These are phyloP conservation scores for Acanthoscelides obtectus DNA, from an alignment of 2,888 invertebrate genomes.

Conservation along the genomic window DNA sequence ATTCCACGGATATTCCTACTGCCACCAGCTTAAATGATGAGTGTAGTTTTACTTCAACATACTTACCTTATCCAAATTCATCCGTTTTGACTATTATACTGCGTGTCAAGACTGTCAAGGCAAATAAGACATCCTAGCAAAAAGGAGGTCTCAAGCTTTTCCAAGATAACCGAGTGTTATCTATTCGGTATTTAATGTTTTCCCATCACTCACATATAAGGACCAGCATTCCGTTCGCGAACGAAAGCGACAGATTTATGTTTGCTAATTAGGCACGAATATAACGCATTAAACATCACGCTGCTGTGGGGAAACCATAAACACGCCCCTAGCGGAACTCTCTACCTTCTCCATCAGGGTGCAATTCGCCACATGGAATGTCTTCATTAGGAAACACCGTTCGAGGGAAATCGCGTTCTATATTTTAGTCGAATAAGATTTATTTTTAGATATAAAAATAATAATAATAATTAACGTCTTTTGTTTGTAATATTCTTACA, in stretches of 20 bases:
- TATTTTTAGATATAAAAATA: neutral
- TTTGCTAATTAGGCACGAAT: neutral
- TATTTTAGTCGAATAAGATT: neutral
- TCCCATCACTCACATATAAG: neutral
- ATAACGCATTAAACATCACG: neutral
- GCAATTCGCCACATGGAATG: neutral
- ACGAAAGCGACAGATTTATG: neutral
- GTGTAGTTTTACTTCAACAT: too few relatives aligned
- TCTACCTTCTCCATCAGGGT: neutral
- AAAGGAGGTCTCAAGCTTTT: too few relatives aligned
- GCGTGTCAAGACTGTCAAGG: too few relatives aligned
- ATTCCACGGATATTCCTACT: too few relatives aligned
- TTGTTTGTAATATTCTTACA: too few relatives aligned
- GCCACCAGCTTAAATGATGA: too few relatives aligned
- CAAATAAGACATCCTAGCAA: too few relatives aligned
- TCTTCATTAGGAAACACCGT: neutral
- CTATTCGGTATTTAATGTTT: neutral
- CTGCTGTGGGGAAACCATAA: neutral
- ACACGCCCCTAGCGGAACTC: neutral
- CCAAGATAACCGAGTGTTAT: too few relatives aligned
- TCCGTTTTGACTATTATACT: too few relatives aligned
- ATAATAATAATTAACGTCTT: too few relatives aligned
- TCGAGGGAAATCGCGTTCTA: neutral
- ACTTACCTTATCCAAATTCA: too few relatives aligned
- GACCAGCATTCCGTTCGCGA: neutral